A percentile compares a stretch with the other conserved stretches of the same genome.
These are phyloP conservation scores for Melitaea athalia DNA, from an alignment of 2,888 invertebrate genomes.

Conservation along the genomic window DNA sequence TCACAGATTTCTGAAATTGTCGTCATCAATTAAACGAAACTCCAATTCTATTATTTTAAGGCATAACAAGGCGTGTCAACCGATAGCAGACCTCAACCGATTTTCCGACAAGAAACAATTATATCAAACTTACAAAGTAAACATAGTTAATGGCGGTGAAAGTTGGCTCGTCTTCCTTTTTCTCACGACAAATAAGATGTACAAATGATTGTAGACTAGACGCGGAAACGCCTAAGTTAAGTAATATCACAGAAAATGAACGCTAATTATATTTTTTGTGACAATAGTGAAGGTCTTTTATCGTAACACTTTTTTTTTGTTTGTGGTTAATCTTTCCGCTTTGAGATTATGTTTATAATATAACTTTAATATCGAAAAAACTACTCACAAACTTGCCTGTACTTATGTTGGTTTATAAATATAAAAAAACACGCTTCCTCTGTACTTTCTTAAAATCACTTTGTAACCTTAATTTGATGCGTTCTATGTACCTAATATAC, in stretches of 20 bases:
- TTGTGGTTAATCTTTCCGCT: constrained; percentile 22
- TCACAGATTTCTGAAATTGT: too few relatives aligned
- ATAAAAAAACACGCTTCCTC: too few relatives aligned
- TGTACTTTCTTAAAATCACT: too few relatives aligned
- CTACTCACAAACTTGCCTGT: not conserved
- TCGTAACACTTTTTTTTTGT: constrained; percentile 30
- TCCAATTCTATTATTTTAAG: not conserved
- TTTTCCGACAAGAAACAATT: constrained; percentile 50
- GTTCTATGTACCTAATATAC: too few relatives aligned
- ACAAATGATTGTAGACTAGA: constrained; percentile 54
- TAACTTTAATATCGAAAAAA: not conserved
- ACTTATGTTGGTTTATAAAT: not conserved
- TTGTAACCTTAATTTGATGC: too few relatives aligned
- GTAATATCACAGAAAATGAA: constrained; percentile 37
- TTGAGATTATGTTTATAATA: not conserved
- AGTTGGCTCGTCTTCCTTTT: constrained; percentile 59
- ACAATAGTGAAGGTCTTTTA: constrained; percentile 33
- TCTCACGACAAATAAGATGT: constrained; percentile 61
- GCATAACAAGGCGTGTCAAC: not conserved
- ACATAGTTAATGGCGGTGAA: constrained; percentile 61
- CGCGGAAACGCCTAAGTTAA: constrained; percentile 44
- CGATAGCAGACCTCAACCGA: constrained; percentile 27
- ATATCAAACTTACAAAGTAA: constrained; percentile 50
- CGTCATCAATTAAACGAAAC: not conserved
- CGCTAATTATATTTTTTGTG: constrained; percentile 41